A percentile compares a stretch with the other conserved stretches of the same genome.
These are phyloP conservation scores for Brachionichthys hirsutus DNA, from an alignment of 2,113 vertebrate genomes.

Conservation along the genomic window DNA sequence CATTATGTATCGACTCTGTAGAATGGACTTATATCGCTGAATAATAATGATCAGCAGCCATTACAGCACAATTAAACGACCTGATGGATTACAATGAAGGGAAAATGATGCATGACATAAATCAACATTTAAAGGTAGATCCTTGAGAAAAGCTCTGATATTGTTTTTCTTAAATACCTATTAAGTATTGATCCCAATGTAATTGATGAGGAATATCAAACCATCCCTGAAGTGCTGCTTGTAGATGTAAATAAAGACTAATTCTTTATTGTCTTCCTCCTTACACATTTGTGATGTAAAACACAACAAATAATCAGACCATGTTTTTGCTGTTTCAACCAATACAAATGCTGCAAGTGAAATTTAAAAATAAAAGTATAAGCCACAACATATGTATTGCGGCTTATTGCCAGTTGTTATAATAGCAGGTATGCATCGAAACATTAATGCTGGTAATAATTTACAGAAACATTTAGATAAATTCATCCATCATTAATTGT, in stretches of 20 bases:
- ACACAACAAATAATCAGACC: neutral
- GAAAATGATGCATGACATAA: too few species aligned
- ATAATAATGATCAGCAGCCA: neutral
- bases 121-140: too few species aligned
- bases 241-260: neutral
- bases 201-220: too few species aligned
- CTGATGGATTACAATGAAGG: too few species aligned
- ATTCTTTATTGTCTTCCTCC: neutral
- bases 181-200: too few species aligned
- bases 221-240: too few species aligned
- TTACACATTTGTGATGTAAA: neutral
- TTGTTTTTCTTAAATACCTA: too few species aligned
- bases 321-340: neutral
- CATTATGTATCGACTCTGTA: neutral
- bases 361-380: neutral
- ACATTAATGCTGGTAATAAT: too few species aligned
- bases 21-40: too few species aligned
- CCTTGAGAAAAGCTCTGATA: too few species aligned
- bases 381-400: neutral
- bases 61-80: neutral
- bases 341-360: neutral
- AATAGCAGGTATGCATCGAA: neutral
- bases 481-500: too few species aligned
- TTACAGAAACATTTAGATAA: too few species aligned
- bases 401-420: neutral